phyloP scores from a whole-genome alignment of 2,113 vertebrate genomes.

The Picathartes gymnocephalus region DNA sequence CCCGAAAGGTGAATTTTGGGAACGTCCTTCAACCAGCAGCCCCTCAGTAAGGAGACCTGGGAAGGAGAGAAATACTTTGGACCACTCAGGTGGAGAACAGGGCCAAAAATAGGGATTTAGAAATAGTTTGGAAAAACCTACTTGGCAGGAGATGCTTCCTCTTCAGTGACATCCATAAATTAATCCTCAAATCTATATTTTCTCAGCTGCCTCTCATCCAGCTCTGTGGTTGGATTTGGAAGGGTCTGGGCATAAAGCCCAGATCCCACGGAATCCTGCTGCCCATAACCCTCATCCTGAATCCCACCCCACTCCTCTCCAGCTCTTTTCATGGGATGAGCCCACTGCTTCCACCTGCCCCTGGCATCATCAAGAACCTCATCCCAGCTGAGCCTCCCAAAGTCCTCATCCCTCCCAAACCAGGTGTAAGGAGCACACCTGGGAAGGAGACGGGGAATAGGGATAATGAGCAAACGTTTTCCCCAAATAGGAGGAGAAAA shows the following conservation, averaged over 20 bases:
- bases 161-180: rapidly evolving
- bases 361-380: rapidly evolving
- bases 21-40: rapidly evolving
- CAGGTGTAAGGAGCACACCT: background rate
- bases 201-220: background rate
- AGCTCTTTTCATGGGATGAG: background rate
- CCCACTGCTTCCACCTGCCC: background rate
- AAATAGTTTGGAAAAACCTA: rapidly evolving
- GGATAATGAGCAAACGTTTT: rapidly evolving
- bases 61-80: rapidly evolving
- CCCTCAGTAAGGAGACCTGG: background rate
- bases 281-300: rapidly evolving
- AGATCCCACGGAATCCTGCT: rapidly evolving
- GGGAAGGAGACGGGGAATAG: too few species aligned
- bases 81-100: rapidly evolving
- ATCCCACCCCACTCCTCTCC: rapidly evolving
- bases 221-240: rapidly evolving
- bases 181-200: background rate
- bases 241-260: rapidly evolving
- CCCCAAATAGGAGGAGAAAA: background rate
- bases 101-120: rapidly evolving
- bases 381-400: background rate
- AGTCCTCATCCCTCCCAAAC: rapidly evolving
- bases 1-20: background rate
- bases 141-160: rapidly evolving